phyloP scores from a whole-genome alignment of 2,113 vertebrate genomes.

The Pyxicephalus adspersus region DNA sequence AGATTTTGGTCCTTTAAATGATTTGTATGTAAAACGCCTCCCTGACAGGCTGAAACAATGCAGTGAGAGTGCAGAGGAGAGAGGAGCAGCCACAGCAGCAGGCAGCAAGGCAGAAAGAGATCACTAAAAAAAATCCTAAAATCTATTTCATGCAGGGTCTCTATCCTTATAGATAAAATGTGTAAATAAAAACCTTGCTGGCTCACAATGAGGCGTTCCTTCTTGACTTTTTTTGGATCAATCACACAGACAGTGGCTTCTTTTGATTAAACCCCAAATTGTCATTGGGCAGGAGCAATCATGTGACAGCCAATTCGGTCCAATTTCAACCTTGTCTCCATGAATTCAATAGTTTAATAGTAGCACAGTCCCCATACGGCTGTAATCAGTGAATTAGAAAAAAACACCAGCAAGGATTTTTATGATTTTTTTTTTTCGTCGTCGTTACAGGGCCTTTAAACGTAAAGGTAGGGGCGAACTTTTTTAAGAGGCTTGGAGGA shows the following conservation, averaged over 20 bases:
- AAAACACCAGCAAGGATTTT: constrained; percentile 84
- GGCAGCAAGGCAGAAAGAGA: constrained; percentile 66
- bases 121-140: constrained; percentile 47
- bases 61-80: constrained; percentile 81
- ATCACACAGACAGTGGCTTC: constrained; percentile 99
- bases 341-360: constrained; percentile 99
- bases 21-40: constrained; percentile 88
- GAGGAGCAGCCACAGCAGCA: constrained; percentile 62
- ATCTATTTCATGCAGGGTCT: not conserved
- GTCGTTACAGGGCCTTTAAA: constrained; percentile 61
- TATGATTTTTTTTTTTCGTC: constrained; percentile 81
- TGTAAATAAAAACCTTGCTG: constrained; percentile 92
- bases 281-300: constrained; percentile 99
- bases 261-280: constrained; percentile 99
- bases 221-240: constrained; percentile 93
- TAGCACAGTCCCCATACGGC: constrained; percentile 93
- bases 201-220: constrained; percentile 95
- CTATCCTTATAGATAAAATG: constrained; percentile 63
- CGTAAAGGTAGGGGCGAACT: constrained; percentile 88
- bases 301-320: constrained; percentile 99
- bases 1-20: constrained; percentile 82
- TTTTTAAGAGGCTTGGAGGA: constrained; percentile 84
- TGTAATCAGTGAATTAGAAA: constrained; percentile 93
- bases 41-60: constrained; percentile 93
- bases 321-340: constrained; percentile 98